Evolutionary conservation across 2,113 vertebrate genomes (phyloP).

Genomic region (Malaclemys terrapin): DNA sequence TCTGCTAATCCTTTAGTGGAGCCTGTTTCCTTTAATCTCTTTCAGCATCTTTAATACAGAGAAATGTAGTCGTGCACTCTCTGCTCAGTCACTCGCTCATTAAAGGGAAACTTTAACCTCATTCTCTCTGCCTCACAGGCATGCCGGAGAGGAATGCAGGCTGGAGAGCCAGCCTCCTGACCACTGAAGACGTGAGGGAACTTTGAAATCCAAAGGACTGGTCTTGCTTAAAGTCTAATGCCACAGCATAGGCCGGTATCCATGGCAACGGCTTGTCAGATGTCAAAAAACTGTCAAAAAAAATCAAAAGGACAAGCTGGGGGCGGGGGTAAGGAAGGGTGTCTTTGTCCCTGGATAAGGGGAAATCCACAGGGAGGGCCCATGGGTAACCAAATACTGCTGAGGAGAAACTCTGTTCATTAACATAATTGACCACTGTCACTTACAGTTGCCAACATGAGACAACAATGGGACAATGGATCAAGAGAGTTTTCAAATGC

Average conservation of each 20-base stretch:
- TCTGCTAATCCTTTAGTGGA: constrained; percentile 60
- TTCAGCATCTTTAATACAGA: constrained; percentile 27
- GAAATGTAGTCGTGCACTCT: constrained; percentile 46
- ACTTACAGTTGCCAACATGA: not conserved
- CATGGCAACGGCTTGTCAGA: constrained; percentile 62
- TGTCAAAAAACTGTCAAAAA: constrained; percentile 4
- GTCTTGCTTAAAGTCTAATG: constrained; percentile 42
- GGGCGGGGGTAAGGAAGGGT: not conserved
- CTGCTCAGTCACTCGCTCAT: constrained; percentile 34
- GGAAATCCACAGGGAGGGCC: not conserved
- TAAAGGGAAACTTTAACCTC: constrained; percentile 49
- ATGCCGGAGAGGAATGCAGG: not conserved
- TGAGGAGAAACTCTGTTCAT: not conserved
- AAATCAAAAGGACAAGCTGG: not conserved
- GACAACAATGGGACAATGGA: not conserved
- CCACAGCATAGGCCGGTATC: constrained; percentile 45
- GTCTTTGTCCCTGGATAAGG: not conserved
- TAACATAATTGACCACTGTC: not conserved
- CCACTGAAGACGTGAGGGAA: not conserved
- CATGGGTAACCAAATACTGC: not conserved
- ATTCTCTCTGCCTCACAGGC: not conserved
- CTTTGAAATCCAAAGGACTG: constrained; percentile 56
- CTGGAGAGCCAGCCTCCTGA: constrained; percentile 50
- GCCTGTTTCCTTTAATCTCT: constrained; percentile 51
- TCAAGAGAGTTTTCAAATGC: not conserved